These are phyloP conservation scores for Erythrolamprus reginae DNA, from an alignment of 2,113 vertebrate species.

Conservation along the genomic window DNA sequence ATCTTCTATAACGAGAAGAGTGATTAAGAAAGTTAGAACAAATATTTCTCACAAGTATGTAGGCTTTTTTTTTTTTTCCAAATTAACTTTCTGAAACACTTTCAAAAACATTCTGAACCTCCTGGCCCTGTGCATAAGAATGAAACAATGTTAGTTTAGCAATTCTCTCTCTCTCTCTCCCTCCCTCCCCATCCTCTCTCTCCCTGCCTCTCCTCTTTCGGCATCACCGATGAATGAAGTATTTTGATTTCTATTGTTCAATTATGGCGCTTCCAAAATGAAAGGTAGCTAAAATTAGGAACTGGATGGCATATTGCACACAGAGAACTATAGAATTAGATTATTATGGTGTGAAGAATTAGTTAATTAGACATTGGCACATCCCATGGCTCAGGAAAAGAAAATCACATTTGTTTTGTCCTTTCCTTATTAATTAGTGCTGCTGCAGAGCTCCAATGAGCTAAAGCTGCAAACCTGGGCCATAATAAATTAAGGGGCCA, in stretches of 20 bases:
- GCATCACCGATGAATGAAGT: background rate
- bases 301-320: background rate
- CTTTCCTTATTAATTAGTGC: background rate
- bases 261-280: background rate
- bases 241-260: background rate
- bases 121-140: background rate
- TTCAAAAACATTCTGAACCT: background rate
- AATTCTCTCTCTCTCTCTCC: background rate
- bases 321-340: background rate
- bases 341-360: background rate
- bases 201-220: background rate
- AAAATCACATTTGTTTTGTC: background rate
- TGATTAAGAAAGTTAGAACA: background rate
- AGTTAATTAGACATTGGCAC: background rate
- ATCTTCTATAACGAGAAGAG: constrained; percentile 34
- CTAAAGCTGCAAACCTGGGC: background rate
- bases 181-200: background rate
- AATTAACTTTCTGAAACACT: background rate
- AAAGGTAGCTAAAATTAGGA: background rate
- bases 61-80: background rate
- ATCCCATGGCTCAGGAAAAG: background rate
- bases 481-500: background rate
- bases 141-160: background rate
- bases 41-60: background rate
- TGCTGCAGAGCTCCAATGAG: background rate